Evolutionary conservation across 2,888 invertebrate species (phyloP).

Genomic region (Caenorhabditis virilis): DNA sequence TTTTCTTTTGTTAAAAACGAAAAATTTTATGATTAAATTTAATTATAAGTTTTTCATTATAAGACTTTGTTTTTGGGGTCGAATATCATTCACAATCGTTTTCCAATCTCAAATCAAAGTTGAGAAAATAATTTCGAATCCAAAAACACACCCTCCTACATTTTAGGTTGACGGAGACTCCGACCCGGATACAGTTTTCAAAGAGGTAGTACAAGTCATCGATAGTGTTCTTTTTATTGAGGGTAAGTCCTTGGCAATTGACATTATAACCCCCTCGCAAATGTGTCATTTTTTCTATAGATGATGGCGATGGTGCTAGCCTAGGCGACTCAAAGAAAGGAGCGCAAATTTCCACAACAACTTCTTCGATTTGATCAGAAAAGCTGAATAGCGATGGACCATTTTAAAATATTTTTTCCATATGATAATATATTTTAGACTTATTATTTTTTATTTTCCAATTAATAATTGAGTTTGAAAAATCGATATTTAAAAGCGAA

Average conservation of each 20-base stretch:
- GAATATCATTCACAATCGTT: conserved; percentile 3
- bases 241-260: conserved; percentile 38
- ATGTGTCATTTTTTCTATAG: conserved; percentile 8
- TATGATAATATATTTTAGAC: background rate
- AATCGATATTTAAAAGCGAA: too few species aligned
- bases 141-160: background rate
- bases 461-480: too few species aligned
- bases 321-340: conserved; percentile 36
- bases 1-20: background rate
- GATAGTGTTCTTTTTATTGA: conserved; percentile 63
- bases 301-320: conserved; percentile 34
- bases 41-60: background rate
- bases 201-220: conserved; percentile 58
- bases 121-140: background rate
- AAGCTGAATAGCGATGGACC: background rate
- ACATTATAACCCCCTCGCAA: background rate
- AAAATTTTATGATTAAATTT: background rate
- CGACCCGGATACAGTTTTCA: conserved; percentile 62
- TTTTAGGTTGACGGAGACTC: conserved; percentile 66
- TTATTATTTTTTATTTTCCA: too few species aligned
- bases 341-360: conserved; percentile 22
- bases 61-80: too few species aligned
- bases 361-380: conserved; percentile 10
- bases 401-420: background rate
- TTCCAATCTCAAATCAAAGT: too few species aligned